Percentiles rank a stretch among this genome's conserved stretches.
Evolutionary conservation across 2,113 vertebrate species (phyloP).

Genomic region (Otocyon megalotis): DNA sequence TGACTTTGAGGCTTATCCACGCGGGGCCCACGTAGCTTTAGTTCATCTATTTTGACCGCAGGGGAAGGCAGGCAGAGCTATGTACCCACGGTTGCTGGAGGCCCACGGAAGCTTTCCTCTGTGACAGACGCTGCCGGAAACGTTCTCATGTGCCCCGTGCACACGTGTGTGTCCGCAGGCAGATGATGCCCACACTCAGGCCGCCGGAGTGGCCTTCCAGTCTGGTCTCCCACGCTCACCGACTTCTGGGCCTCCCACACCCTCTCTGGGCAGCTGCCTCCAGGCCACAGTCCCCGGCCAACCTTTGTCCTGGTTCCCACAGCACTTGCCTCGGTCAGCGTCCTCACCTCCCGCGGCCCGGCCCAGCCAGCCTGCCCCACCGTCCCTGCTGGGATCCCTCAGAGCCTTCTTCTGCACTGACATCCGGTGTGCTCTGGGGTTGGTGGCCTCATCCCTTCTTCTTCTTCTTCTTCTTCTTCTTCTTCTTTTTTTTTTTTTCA

Average conservation of each 20-base stretch:
- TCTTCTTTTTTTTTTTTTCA: too few relatives aligned
- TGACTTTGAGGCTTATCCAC: neutral
- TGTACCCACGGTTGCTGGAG: neutral
- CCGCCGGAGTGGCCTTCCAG: neutral
- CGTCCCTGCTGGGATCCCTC: neutral
- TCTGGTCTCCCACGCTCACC: neutral
- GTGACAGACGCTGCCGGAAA: rapidly evolving
- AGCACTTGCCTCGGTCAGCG: neutral
- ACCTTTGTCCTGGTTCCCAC: conserved; percentile 54
- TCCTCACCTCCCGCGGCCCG: neutral
- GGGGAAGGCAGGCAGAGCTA: rapidly evolving
- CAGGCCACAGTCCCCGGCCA: neutral
- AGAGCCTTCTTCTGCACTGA: neutral
- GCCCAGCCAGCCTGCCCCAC: neutral
- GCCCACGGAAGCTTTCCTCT: rapidly evolving
- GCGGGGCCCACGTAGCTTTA: rapidly evolving
- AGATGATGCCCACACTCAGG: neutral
- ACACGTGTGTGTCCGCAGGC: neutral
- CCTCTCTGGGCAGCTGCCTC: neutral
- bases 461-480: too few relatives aligned
- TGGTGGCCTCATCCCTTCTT: neutral
- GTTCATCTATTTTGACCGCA: rapidly evolving
- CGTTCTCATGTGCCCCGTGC: rapidly evolving
- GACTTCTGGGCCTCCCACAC: neutral
- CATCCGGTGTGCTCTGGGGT: neutral